Evolutionary conservation across 2,888 invertebrate genomes (phyloP).

Genomic region (Mythimna lalbum): DNA sequence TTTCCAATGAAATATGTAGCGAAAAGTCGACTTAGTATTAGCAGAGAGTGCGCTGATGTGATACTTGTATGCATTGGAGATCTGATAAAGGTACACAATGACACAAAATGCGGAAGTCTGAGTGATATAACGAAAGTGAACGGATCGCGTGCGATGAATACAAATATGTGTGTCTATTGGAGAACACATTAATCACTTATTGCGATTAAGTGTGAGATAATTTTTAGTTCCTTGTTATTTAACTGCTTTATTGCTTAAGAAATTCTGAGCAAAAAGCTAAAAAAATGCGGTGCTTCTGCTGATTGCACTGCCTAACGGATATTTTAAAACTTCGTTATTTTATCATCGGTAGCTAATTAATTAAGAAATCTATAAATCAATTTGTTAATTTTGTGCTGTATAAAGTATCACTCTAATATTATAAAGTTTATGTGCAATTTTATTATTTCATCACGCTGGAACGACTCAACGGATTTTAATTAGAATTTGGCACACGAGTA

Average conservation of each 20-base stretch:
- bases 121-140: conserved; percentile 81
- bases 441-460: no score
- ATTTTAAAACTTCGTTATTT: not conserved
- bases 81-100: conserved; percentile 70
- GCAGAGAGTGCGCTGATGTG: conserved; percentile 54
- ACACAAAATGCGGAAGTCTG: conserved; percentile 73
- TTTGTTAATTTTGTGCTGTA: not conserved
- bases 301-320: not conserved
- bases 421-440: no score
- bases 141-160: conserved; percentile 72
- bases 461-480: no score
- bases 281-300: not conserved
- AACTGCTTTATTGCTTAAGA: conserved; percentile 15
- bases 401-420: no score
- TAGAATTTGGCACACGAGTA: no score
- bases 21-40: conserved; percentile 67
- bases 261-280: conserved; percentile 1
- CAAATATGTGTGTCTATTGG: conserved; percentile 56
- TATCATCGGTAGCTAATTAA: not conserved
- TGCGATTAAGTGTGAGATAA: conserved; percentile 56
- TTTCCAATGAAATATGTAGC: conserved; percentile 84
- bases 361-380: no score
- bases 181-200: conserved; percentile 48
- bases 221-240: conserved; percentile 46
- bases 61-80: conserved; percentile 61